phyloP scores from a whole-genome alignment of 2,113 vertebrate species.

The Lanius collurio region DNA sequence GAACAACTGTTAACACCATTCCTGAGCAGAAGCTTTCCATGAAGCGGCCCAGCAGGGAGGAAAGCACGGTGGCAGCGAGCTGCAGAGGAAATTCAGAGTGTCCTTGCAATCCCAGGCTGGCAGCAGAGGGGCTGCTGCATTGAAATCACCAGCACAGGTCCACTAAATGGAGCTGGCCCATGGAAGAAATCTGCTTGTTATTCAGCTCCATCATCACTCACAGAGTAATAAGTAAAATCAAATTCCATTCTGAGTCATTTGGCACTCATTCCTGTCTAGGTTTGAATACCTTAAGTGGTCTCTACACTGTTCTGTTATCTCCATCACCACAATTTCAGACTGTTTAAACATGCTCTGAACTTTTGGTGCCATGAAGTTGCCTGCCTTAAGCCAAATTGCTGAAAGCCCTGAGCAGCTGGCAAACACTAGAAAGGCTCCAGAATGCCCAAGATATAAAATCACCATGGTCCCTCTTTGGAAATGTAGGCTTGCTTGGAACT shows the following conservation, averaged over 20 bases:
- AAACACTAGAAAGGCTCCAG: background rate
- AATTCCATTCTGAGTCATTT: background rate
- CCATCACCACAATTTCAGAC: background rate
- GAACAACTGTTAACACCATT: background rate
- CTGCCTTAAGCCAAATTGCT: background rate
- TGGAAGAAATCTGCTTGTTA: background rate
- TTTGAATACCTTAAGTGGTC: background rate
- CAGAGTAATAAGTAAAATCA: background rate
- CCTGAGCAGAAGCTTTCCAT: background rate
- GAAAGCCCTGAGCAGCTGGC: background rate
- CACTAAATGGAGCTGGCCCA: background rate
- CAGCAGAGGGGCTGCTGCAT: background rate
- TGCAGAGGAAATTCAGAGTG: background rate
- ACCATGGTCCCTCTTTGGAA: background rate
- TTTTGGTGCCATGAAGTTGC: background rate
- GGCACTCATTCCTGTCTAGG: background rate
- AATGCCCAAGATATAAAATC: background rate
- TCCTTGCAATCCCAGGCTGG: background rate
- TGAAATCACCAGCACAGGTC: background rate
- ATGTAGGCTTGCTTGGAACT: background rate
- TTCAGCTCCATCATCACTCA: background rate
- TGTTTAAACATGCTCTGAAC: background rate
- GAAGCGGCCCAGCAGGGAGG: background rate
- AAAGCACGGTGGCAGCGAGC: rapidly evolving
- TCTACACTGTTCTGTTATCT: background rate